phyloP scores from a whole-genome alignment of 2,888 invertebrate species.

The Erebia epiphron region DNA sequence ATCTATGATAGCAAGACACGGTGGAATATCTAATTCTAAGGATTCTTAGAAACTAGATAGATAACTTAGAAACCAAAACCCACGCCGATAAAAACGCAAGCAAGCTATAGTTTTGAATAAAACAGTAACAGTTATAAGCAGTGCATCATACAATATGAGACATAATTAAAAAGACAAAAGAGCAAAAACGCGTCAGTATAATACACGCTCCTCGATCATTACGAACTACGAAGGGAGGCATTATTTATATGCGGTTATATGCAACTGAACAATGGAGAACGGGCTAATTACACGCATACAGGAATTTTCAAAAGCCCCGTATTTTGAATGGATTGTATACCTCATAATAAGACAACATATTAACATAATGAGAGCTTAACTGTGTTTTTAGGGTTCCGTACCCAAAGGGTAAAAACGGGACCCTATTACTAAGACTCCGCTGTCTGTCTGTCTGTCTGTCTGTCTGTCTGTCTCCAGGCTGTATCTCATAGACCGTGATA shows the following conservation, averaged over 20 bases:
- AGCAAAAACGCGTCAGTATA: not conserved
- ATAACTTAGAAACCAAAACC: not conserved
- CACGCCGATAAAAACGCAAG: not conserved
- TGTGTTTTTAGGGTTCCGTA: too few species aligned
- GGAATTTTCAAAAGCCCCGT: not conserved
- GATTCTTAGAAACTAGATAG: too few species aligned
- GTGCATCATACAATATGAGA: not conserved
- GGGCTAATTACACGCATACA: not conserved
- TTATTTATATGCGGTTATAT: not conserved
- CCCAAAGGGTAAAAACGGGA: too few species aligned
- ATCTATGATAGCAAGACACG: too few species aligned
- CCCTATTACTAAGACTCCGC: too few species aligned
- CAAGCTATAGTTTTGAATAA: not conserved
- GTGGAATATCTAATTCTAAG: too few species aligned
- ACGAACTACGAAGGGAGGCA: slow-evolving; percentile 1
- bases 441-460: too few species aligned
- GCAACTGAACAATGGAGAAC: not conserved
- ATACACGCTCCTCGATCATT: not conserved
- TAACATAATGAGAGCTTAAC: too few species aligned
- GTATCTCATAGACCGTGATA: too few species aligned
- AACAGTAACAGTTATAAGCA: not conserved
- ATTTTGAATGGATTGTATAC: not conserved
- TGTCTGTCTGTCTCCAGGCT: too few species aligned
- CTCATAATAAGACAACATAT: not conserved
- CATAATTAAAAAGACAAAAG: not conserved